Evolutionary conservation across 35 echinoderm and acorn worm genomes (phyloP), one percentile per base, ranked within the genome.

Genomic region (Ophiothrix spiculata): DNA sequence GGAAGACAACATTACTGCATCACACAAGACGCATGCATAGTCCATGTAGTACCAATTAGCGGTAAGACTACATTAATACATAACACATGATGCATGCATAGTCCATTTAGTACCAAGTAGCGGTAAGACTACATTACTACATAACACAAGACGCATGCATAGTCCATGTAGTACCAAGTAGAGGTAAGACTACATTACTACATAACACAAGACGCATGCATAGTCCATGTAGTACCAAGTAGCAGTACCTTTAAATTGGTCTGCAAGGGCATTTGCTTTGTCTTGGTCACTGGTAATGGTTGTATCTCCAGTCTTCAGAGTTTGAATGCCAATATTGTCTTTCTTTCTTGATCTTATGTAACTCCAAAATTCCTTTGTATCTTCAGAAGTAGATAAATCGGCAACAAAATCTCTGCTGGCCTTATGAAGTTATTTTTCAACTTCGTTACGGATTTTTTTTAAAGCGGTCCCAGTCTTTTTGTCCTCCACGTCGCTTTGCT

Each of bases 241-340:
- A n/a, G n/a, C n/a, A n/a, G n/a, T n/a, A 80, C 78, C 19, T 80
- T 39, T 15, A 40, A 80, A 80, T 42, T 80, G 78, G 37, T 80
- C 78, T 17, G 76, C 76, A 3, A 78, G 33, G 10, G 16, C 41
- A 42, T 80, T 39, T 17, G 78, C 78, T 42, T 80, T 80, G n/a
- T 3, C 6, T 39, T 4, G 78, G 37, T 39, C 78, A 38, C 32
- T 32, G 32, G 25, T n/a, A 78, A 78, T 12, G 2, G 76, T 78
- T 34, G 13, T 25, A 25, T 69, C 23, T 69, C 60, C 60, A 25
- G 23, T 15, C 25, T 69, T 69, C 60, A 69, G 23, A 12, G 60
- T 69, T 25, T 69, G 60, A 28, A 69, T 69, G 25, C 60, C 60
- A 69, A 69, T 25, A n/a, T 69, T 69, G 23, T 69, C 60, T 69